Evolutionary conservation across 2,888 invertebrate species (phyloP).

Genomic region (Abrostola triplasia): DNA sequence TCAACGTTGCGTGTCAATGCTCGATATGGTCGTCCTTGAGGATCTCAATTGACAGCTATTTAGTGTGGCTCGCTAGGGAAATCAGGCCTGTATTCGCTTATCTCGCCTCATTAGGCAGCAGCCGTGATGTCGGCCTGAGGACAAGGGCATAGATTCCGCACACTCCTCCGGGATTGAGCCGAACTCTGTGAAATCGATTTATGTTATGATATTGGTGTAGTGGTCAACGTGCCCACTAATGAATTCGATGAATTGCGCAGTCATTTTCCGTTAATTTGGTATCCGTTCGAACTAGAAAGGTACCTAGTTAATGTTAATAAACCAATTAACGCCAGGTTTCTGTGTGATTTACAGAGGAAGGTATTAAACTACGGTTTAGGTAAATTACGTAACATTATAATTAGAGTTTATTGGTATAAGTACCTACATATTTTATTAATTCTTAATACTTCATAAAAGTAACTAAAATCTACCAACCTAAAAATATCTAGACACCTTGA

Average conservation of each 20-base stretch:
- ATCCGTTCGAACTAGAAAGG: neutral
- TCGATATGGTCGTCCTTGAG: conserved; percentile 55
- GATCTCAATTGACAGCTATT: conserved; percentile 58
- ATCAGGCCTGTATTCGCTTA: conserved; percentile 80
- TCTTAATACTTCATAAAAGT: too few relatives aligned
- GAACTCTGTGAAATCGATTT: conserved; percentile 49
- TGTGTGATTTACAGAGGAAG: too few relatives aligned
- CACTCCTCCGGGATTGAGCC: conserved; percentile 49
- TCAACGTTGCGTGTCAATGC: conserved; percentile 64
- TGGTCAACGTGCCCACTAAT: conserved; percentile 11
- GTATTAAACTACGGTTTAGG: too few relatives aligned
- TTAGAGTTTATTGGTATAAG: too few relatives aligned
- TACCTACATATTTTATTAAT: too few relatives aligned
- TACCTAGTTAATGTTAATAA: too few relatives aligned
- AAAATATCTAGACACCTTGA: conserved; percentile 7
- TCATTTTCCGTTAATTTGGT: neutral
- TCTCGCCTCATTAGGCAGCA: conserved; percentile 79
- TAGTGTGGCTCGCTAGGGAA: conserved; percentile 75
- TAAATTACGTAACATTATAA: too few relatives aligned
- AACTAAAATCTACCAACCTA: too few relatives aligned
- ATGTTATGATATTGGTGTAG: conserved; percentile 38
- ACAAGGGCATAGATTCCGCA: conserved; percentile 67
- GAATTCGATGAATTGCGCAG: neutral
- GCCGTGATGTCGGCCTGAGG: conserved; percentile 59
- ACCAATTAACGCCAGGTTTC: too few relatives aligned